Evolutionary conservation across 2,797 vertebrate species (phyloP), one percentile per base, ranked within the genome.

Genomic region (Mus spretus): DNA sequence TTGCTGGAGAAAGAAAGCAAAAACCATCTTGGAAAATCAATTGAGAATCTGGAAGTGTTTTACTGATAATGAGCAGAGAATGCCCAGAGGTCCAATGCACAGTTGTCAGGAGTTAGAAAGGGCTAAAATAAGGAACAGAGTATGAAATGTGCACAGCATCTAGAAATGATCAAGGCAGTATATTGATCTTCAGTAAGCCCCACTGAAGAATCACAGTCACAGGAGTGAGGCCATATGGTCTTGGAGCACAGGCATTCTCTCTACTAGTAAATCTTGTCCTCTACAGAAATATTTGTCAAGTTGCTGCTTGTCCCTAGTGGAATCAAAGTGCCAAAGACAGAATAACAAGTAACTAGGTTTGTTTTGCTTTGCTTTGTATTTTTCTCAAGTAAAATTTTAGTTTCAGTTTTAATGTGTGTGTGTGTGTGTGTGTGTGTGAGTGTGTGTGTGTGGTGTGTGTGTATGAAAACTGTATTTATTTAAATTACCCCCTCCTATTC

Each of bases 171-270:
- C 0, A 4, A 88, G 34, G 24, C 4, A 11, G 5, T 24, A 0
- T 79, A 89, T 80, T 86, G 93, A 96, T 95, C 81, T 50, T 55
- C 12, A 86, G 85, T 50, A 92, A 93, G 74, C 1, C 53, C 84
- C 22, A 28, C 5, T 63, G 26, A 59, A 86, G 28, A 90, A 63
- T 80, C 55, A 61, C 65, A 67, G 2, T 74, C 61, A 50, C 31
- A n/a, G n/a, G 15, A 55, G 37, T 87, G 40, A 4, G 12, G 34
- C 31, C 37, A 0, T 84, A 78, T 75, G 40, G 85, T 57, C 84
- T 96, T 55, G 67, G 77, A 70, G 9, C 13, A 57, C 6, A 90
- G 65, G 15, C 37, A 26, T 94, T 85, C n/a, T 85, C 40, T 91
- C 55, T 57, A 78, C 67, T 81, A 92, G 19, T 22, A 67, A 91